A percentile compares a stretch with the other conserved stretches of the same genome.
These are phyloP conservation scores for Dolichoris vasculosae DNA, from an alignment of 1,140 invertebrate species.

Conservation along the genomic window DNA sequence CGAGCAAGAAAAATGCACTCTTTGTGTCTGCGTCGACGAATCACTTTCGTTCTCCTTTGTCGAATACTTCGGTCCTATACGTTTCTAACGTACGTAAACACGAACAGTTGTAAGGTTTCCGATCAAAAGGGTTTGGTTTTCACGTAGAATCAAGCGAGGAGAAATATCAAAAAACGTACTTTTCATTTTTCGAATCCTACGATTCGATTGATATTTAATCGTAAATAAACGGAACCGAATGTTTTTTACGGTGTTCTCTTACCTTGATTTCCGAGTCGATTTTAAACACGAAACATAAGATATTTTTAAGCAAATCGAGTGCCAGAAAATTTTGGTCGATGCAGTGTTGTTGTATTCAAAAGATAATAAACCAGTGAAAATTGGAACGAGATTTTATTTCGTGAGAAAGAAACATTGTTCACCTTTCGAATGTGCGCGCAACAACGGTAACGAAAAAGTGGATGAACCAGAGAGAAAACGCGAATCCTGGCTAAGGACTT, in stretches of 20 bases:
- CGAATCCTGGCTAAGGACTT: background rate
- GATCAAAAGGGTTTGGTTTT: background rate
- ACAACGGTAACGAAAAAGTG: background rate
- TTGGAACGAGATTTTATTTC: background rate
- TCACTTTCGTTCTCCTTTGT: constrained; percentile 24
- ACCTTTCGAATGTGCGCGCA: background rate
- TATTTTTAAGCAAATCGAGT: background rate
- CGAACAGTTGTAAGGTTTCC: background rate
- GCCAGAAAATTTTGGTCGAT: background rate
- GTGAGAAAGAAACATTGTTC: background rate
- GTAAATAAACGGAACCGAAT: too few relatives aligned
- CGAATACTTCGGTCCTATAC: constrained; percentile 7
- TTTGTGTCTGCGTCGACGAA: constrained; percentile 18
- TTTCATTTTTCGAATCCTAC: too few relatives aligned
- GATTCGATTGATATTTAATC: too few relatives aligned
- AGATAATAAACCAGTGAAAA: background rate
- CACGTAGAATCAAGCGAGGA: background rate
- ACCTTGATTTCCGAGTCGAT: too few relatives aligned
- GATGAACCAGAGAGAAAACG: background rate
- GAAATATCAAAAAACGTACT: background rate
- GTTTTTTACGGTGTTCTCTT: too few relatives aligned
- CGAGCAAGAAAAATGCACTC: constrained; percentile 12
- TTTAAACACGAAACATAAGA: background rate
- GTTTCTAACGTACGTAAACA: constrained; percentile 8
- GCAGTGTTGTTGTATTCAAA: background rate